phyloP scores from a whole-genome alignment of 2,797 vertebrate genomes.

The Threskiornis aethiopicus region DNA sequence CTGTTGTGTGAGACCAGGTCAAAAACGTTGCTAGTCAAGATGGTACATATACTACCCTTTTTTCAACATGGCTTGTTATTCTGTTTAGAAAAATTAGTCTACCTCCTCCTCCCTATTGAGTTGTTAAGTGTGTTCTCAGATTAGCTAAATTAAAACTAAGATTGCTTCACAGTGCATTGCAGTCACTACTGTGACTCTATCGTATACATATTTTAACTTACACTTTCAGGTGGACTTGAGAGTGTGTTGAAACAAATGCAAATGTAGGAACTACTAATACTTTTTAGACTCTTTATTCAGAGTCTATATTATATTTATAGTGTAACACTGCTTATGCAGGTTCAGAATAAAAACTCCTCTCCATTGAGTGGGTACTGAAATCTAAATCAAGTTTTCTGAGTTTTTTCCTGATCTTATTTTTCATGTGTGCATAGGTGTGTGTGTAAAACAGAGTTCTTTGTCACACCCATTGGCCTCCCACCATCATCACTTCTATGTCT shows the following conservation, averaged over 20 bases:
- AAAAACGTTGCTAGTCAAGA: not conserved
- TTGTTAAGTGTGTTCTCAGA: not conserved
- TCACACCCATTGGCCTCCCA: not conserved
- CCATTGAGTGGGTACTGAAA: not conserved
- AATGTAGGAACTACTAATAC: not conserved
- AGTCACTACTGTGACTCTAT: not conserved
- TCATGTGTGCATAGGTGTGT: not conserved
- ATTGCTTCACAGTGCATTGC: not conserved
- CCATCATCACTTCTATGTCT: not conserved
- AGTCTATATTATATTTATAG: not conserved
- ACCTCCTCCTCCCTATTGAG: not conserved
- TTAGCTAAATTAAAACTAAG: not conserved
- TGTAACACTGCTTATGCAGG: not conserved
- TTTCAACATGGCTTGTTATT: not conserved
- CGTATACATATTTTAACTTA: not conserved
- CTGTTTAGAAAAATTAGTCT: not conserved
- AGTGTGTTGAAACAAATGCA: not conserved
- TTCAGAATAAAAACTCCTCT: not conserved
- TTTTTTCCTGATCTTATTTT: not conserved
- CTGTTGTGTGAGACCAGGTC: not conserved
- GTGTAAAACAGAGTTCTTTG: not conserved
- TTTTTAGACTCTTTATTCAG: not conserved
- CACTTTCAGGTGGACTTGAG: not conserved
- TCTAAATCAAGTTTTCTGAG: not conserved
- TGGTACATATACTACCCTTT: not conserved